Percentiles rank a stretch among this genome's conserved stretches.
Evolutionary conservation across 2,113 vertebrate genomes (phyloP).

Genomic region (Hydrolagus affinis): DNA sequence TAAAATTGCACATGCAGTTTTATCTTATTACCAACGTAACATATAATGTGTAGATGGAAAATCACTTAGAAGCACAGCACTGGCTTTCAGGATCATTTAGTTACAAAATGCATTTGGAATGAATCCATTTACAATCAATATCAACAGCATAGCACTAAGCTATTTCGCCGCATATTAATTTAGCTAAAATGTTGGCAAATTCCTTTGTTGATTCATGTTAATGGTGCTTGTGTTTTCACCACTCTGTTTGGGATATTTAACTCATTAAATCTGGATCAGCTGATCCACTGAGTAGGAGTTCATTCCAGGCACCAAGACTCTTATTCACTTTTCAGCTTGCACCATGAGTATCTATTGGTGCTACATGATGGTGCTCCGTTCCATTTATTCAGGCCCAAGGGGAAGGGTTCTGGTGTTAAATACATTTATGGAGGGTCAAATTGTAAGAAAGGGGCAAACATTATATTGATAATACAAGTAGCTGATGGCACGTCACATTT

Average conservation of each 20-base stretch:
- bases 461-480: background rate
- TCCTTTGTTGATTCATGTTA: background rate
- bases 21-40: background rate
- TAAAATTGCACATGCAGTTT: background rate
- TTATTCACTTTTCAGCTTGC: background rate
- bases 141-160: background rate
- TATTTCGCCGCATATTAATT: background rate
- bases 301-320: background rate
- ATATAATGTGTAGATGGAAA: background rate
- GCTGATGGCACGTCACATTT: background rate
- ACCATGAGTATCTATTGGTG: background rate
- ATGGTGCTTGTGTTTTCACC: background rate
- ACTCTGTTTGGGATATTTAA: background rate
- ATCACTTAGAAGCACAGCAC: background rate
- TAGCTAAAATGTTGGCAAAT: background rate
- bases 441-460: slow-evolving; percentile 1
- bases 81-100: background rate
- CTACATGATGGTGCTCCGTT: background rate
- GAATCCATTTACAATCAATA: slow-evolving; percentile 8
- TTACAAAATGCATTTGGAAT: slow-evolving; percentile 14
- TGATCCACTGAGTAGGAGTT: background rate
- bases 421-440: background rate
- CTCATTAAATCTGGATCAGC: background rate
- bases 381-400: background rate
- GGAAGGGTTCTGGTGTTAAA: background rate